Evolutionary conservation across 2,797 vertebrate species (phyloP), one percentile per base, ranked within the genome.

Genomic region (Paedocypris micromegethes): DNA sequence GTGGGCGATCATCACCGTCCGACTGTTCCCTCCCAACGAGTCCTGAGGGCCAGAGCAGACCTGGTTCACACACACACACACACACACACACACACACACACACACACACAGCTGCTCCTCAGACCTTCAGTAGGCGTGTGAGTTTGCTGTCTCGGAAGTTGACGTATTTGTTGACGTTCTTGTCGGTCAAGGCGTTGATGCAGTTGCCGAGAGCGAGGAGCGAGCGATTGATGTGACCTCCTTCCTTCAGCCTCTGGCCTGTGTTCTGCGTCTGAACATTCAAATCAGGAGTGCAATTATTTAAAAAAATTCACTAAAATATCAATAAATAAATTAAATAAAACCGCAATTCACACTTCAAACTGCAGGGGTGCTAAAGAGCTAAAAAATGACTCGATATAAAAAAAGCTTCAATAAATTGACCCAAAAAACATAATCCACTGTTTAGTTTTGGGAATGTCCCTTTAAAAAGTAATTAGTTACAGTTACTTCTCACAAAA

Each of bases 91-190:
- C 39, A 23, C 23, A 23, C 23, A 23, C 23, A 23, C 23, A 23
- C 42, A 37, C 38, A 4, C 6, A 5, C n/a, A 51, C 39, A 23
- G 4, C 37, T 41, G n/a, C 52, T 5, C 54, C 4, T 3, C 7
- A 38, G 38, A 96, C 94, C 93, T 97, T 97, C 23, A 96, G 88
- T 6, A 97, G 89, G 5, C 94, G 88, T 0, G 95, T 96, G 78
- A 97, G 86, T 81, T 97, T 97, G 91, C 94, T 97, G 90, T 97
- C 95, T 0, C 94, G 83, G 43, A 94, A 97, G 87, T 96, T 97
- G 85, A 97, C 80, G 4, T 96, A 95, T 72, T 94, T 94, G 81
- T 82, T 87, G 39, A 85, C 78, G 0, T 86, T 86, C 75, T 83
- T 89, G 76, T 93, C 90, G 0, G 94, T 97, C 76, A 97, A 89